Evolutionary conservation across 2,113 vertebrate genomes (phyloP).

Genomic region (Neogobius melanostomus): DNA sequence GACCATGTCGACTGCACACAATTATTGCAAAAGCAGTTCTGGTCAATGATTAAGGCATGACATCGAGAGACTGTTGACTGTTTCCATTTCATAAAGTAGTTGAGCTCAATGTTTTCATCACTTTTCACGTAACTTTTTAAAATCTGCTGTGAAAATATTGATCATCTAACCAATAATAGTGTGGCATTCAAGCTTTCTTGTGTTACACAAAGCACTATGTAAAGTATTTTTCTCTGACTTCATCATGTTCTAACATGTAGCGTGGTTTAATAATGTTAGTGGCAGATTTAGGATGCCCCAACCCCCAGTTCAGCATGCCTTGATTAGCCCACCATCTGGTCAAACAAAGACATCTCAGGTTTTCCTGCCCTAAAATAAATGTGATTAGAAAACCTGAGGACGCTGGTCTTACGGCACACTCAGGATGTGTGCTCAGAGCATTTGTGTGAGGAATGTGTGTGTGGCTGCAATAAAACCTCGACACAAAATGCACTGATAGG

Average conservation of each 20-base stretch:
- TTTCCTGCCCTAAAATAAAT: slow-evolving; percentile 61
- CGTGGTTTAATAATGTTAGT: slow-evolving; percentile 49
- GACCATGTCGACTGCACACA: slow-evolving; percentile 56
- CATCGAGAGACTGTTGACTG: slow-evolving; percentile 20
- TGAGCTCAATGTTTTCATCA: neutral
- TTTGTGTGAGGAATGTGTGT: slow-evolving; percentile 9
- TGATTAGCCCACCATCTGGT: slow-evolving; percentile 72
- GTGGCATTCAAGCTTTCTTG: no score
- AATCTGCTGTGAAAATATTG: no score
- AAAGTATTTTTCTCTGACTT: neutral
- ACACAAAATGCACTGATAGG: neutral
- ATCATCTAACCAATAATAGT: no score
- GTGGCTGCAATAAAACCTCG: neutral
- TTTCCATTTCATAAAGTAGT: slow-evolving; percentile 3
- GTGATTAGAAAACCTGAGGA: slow-evolving; percentile 66
- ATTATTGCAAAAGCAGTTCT: slow-evolving; percentile 64
- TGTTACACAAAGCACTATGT: no score
- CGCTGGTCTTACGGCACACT: slow-evolving; percentile 3
- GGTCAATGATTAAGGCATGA: slow-evolving; percentile 70
- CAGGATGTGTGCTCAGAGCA: slow-evolving; percentile 8
- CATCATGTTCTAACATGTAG: slow-evolving; percentile 11
- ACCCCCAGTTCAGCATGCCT: slow-evolving; percentile 47
- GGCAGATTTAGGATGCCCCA: slow-evolving; percentile 51
- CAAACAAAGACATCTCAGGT: slow-evolving; percentile 69
- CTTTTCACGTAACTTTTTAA: no score